phyloP scores from a whole-genome alignment of 2,888 invertebrate genomes.

The Ormyrus labotus region DNA sequence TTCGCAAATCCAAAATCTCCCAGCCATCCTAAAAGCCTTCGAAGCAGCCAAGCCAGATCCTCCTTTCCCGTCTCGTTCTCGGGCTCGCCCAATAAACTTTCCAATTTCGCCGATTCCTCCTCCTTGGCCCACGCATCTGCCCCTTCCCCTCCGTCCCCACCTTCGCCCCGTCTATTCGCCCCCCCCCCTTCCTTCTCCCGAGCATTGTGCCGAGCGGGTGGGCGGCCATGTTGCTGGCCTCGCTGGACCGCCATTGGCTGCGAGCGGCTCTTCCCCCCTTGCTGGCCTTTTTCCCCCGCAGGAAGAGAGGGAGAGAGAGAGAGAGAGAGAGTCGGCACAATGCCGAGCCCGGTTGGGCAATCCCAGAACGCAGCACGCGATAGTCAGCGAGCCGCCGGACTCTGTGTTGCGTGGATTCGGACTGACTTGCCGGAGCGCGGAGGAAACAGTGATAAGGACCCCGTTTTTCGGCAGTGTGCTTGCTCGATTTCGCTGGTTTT shows the following conservation, averaged over 20 bases:
- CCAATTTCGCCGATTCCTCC: not conserved
- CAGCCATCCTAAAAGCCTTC: too few species aligned
- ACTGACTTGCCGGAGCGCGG: too few species aligned
- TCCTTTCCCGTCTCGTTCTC: not conserved
- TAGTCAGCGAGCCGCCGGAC: conserved; percentile 59
- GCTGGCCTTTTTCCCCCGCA: not conserved
- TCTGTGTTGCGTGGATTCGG: too few species aligned
- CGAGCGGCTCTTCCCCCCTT: conserved; percentile 58
- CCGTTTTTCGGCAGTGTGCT: not conserved
- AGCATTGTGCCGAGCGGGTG: conserved; percentile 11
- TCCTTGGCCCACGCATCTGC: not conserved
- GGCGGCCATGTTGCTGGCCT: conserved; percentile 47
- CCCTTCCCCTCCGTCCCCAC: not conserved
- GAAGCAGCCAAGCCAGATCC: too few species aligned
- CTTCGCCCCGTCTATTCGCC: not conserved
- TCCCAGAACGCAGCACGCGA: conserved; percentile 64
- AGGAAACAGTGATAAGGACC: too few species aligned
- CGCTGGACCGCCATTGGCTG: conserved; percentile 33
- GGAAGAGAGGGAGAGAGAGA: not conserved
- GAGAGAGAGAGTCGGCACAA: conserved; percentile 58
- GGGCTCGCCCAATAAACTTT: not conserved
- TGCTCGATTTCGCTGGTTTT: not conserved
- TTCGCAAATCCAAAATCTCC: too few species aligned
- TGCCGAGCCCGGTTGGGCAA: conserved; percentile 68
- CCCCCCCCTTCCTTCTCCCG: not conserved